Evolutionary conservation across 35 echinoderm and acorn worm species (phyloP), one percentile per base, ranked within the genome.

Genomic region (Nesometra sesokonis): DNA sequence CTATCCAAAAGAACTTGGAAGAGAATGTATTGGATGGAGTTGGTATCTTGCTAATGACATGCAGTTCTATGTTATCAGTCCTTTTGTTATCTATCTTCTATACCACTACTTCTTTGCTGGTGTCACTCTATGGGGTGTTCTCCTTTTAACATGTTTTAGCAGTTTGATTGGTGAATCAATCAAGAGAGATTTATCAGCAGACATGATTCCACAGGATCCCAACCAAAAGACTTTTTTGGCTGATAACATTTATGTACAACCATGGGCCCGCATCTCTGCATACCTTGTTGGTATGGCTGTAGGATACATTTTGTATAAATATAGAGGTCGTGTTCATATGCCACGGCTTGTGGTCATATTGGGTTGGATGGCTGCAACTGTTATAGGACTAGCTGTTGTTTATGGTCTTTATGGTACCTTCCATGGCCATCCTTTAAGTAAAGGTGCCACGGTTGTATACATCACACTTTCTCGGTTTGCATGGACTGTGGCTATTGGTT

Each of bases 31-130:
- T 84, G 93, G 78, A 17, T 95, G 93, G 93, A 40, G 87, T 17
- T 95, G 93, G 93, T 95, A 95, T n/a, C n/a, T n/a, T n/a, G n/a
- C n/a, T n/a, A n/a, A n/a, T n/a, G n/a, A n/a, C n/a, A n/a, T n/a
- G n/a, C 93, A 94, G 82, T 92, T 95, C 33, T 92, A 88, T 47
- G 2, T 92, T 23, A 89, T 95, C 30, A 95, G 90, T 85, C 93
- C 93, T 17, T 3, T 95, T 37, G 87, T 95, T 36, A 77, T 94
- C 9, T 85, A 46, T 82, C 79, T 89, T n/a, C 79, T 94, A n/a
- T 94, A 91, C 86, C 88, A 80, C 89, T 94, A 87, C 90, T 80
- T 19, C 82, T 21, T 84, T 23, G 36, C 35, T 27, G 15, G 17
- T 84, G 9, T 13, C 21, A 37, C 13, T 19, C 19, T 85, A 5